These are phyloP conservation scores for Urosaurus nigricauda DNA, from an alignment of 2,797 vertebrate genomes.

Conservation along the genomic window DNA sequence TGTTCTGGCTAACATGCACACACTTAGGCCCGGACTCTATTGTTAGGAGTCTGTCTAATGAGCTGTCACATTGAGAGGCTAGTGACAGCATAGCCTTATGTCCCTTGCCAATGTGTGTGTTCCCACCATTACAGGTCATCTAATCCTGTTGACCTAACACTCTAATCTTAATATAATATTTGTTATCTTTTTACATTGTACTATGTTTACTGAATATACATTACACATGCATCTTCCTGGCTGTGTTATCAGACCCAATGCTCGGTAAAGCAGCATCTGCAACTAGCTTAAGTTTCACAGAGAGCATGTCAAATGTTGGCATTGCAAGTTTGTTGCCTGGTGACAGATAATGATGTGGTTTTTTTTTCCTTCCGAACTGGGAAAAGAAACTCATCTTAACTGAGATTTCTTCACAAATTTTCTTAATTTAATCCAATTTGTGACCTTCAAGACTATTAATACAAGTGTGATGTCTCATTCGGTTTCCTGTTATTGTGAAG, in stretches of 20 bases:
- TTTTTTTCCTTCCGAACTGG: not conserved
- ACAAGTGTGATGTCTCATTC: not conserved
- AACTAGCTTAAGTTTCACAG: not conserved
- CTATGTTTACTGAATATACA: not conserved
- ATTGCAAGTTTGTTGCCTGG: not conserved
- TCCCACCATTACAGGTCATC: slow-evolving; percentile 15
- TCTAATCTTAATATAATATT: not conserved
- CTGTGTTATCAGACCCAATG: not conserved
- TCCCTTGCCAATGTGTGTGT: slow-evolving; percentile 22
- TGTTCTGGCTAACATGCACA: slow-evolving; percentile 41
- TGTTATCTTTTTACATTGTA: not conserved
- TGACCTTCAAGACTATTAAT: not conserved
- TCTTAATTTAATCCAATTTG: not conserved
- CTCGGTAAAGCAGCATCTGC: not conserved
- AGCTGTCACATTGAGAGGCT: slow-evolving; percentile 39
- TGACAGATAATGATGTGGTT: not conserved
- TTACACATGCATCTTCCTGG: not conserved
- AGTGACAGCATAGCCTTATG: slow-evolving; percentile 29
- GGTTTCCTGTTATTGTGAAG: not conserved
- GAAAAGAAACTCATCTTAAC: not conserved
- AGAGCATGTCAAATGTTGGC: not conserved
- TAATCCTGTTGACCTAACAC: slow-evolving; percentile 29
- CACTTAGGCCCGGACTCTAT: slow-evolving; percentile 57
- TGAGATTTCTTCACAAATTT: not conserved
- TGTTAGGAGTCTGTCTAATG: slow-evolving; percentile 67